phyloP scores from a whole-genome alignment of 2,888 invertebrate species.

The Heliconius erato region DNA sequence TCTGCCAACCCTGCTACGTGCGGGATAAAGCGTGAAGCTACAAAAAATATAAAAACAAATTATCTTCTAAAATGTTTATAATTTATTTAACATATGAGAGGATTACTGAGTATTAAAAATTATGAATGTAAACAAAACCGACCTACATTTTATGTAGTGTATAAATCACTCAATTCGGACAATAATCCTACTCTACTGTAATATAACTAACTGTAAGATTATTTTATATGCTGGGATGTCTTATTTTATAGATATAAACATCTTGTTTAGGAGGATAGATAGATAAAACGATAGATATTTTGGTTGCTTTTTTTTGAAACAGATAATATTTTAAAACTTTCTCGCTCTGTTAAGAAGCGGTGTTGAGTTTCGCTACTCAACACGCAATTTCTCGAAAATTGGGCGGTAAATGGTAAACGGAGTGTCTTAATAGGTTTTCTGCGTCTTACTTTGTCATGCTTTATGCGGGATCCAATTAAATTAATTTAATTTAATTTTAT shows the following conservation, averaged over 20 bases:
- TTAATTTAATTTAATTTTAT: too few species aligned
- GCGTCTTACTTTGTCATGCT: too few species aligned
- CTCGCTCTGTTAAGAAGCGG: neutral
- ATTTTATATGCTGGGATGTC: too few species aligned
- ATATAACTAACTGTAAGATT: too few species aligned
- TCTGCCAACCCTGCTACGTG: too few species aligned
- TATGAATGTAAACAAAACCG: conserved; percentile 52
- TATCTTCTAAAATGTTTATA: neutral
- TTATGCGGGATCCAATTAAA: too few species aligned
- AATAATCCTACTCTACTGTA: too few species aligned
- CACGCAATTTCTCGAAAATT: neutral
- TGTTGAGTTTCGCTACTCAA: neutral
- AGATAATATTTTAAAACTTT: neutral
- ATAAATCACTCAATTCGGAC: conserved; percentile 33
- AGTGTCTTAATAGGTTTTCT: too few species aligned
- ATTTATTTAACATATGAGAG: conserved; percentile 19
- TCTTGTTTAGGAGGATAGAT: too few species aligned
- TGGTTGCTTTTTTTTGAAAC: too few species aligned
- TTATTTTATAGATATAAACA: too few species aligned
- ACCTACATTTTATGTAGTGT: conserved; percentile 47
- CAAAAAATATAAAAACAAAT: neutral
- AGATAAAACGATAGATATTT: too few species aligned
- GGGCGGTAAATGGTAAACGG: neutral
- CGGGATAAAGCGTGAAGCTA: neutral
- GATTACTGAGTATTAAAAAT: conserved; percentile 28